phyloP scores from a whole-genome alignment of 2,113 vertebrate species.

The Fregetta grallaria region DNA sequence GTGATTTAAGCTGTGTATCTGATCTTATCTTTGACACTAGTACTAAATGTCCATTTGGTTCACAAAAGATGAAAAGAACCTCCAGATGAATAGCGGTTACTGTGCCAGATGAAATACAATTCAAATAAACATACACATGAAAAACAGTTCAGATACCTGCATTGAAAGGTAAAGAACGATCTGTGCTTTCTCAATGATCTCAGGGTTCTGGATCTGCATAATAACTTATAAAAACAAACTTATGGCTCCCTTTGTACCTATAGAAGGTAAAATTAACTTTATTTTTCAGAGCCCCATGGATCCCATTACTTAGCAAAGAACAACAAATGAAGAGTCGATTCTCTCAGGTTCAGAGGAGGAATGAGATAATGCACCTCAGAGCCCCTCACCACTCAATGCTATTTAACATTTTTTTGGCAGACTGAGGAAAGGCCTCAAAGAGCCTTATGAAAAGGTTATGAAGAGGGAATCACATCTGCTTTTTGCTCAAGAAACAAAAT shows the following conservation, averaged over 20 bases:
- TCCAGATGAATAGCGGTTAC: neutral
- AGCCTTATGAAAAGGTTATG: neutral
- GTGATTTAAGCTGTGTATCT: constrained; percentile 4
- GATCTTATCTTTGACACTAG: constrained; percentile 22
- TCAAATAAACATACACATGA: neutral
- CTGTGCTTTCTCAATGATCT: neutral
- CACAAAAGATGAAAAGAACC: constrained; percentile 46
- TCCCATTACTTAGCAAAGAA: neutral
- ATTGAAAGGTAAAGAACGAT: neutral
- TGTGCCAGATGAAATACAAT: constrained; percentile 27
- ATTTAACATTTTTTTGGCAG: neutral
- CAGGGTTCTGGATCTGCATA: neutral
- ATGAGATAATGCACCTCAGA: neutral
- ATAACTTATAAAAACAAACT: neutral
- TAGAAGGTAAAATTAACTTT: neutral
- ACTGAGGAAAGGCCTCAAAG: neutral
- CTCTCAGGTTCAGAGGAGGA: neutral
- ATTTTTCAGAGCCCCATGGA: neutral
- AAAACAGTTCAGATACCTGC: neutral
- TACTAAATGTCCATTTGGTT: neutral
- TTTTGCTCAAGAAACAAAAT: neutral
- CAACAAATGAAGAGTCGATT: neutral
- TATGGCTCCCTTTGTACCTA: neutral
- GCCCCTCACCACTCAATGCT: neutral
- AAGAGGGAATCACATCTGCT: neutral